Conservation (phyloP, 2,888 invertebrate genomes). For the Aelia acuminata region DNA sequence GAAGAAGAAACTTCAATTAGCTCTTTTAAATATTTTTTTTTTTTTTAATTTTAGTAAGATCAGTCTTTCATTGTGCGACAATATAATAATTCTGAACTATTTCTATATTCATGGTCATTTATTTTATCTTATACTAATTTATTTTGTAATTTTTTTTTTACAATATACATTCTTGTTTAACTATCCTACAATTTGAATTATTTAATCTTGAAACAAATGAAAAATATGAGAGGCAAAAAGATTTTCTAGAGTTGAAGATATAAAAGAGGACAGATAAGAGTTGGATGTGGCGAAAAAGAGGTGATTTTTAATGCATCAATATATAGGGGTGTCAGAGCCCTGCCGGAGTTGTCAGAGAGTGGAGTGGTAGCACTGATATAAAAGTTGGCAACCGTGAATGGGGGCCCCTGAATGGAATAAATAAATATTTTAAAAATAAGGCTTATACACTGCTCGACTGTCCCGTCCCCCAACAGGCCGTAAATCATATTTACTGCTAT, state of each 20-base stretch:
- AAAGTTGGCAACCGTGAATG: conserved; percentile 33
- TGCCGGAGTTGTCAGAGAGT: not conserved
- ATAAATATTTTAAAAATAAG: conserved; percentile 5
- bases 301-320: conserved; percentile 35
- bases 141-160: no score
- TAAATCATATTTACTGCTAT: conserved; percentile 14
- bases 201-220: not conserved
- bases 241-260: not conserved
- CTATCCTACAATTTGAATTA: not conserved
- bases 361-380: conserved; percentile 13
- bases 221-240: not conserved
- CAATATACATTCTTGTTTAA: no score
- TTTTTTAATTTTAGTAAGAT: no score
- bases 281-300: not conserved
- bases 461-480: not conserved
- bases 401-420: not conserved
- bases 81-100: no score
- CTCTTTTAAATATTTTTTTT: no score
- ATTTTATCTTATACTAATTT: not conserved
- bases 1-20: no score
- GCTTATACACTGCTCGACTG: not conserved
- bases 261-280: not conserved
- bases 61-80: no score
- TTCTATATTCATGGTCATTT: no score
- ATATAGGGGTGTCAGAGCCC: not conserved